These are phyloP conservation scores for Hirtodrosophila duncani DNA, from an alignment of 2,888 invertebrate species.

Conservation along the genomic window DNA sequence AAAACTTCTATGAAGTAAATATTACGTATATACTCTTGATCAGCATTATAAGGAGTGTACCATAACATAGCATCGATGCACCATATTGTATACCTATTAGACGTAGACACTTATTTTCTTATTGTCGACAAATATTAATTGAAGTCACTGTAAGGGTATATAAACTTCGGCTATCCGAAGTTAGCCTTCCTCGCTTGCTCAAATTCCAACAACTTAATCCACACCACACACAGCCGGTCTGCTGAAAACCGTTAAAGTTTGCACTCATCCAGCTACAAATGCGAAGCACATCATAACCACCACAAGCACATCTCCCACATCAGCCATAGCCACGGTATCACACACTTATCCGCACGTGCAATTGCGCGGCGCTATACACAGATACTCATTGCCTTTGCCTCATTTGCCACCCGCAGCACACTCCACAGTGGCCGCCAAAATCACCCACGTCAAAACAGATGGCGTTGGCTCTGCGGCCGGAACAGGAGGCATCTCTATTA, in stretches of 20 bases:
- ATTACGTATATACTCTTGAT: no score
- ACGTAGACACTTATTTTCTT: no score
- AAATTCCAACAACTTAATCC: no score
- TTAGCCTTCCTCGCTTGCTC: no score
- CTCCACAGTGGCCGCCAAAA: conserved; percentile 79
- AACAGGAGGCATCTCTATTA: conserved; percentile 41
- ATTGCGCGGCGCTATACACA: conserved; percentile 53
- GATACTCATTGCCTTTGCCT: conserved; percentile 56
- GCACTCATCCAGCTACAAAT: conserved; percentile 43
- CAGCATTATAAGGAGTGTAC: no score
- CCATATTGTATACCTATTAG: no score
- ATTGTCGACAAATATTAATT: no score
- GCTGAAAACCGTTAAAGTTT: conserved; percentile 58
- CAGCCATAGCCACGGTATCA: conserved; percentile 38
- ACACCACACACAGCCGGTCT: conserved; percentile 23
- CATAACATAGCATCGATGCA: no score
- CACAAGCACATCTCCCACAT: conserved; percentile 34
- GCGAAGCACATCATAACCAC: conserved; percentile 36
- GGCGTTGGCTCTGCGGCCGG: conserved; percentile 26
- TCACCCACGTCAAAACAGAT: conserved; percentile 79
- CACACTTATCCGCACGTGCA: conserved; percentile 46
- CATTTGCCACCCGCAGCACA: conserved; percentile 58
- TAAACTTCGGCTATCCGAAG: no score
- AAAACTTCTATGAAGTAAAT: no score
- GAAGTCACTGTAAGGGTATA: no score